Evolutionary conservation across 2,797 vertebrate species (phyloP).

Genomic region (Kryptolebias ocellatus): DNA sequence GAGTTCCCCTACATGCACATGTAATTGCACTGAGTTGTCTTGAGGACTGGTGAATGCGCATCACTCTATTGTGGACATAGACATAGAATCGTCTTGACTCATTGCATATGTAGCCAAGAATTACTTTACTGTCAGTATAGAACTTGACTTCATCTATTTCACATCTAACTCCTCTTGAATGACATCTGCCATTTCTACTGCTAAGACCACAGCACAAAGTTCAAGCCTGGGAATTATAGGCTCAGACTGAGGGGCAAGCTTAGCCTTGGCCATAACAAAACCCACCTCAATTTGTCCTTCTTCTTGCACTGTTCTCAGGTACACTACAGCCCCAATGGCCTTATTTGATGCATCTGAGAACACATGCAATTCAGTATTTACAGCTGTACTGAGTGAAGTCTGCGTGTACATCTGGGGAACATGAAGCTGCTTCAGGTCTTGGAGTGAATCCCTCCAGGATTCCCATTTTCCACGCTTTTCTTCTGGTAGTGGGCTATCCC

Average conservation of each 20-base stretch:
- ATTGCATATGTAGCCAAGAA: neutral
- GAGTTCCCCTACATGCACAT: neutral
- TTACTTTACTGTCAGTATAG: conserved; percentile 2
- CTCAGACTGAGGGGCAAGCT: neutral
- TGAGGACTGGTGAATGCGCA: neutral
- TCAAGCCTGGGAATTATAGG: conserved; percentile 3
- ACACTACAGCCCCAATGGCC: neutral
- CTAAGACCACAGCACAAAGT: neutral
- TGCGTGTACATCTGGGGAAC: neutral
- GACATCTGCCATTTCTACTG: neutral
- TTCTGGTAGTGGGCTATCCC: neutral
- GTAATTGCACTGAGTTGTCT: neutral
- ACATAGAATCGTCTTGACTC: neutral
- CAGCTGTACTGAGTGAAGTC: neutral
- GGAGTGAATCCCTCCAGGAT: neutral
- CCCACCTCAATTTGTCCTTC: neutral
- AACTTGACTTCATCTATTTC: neutral
- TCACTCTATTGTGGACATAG: neutral
- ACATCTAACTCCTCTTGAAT: neutral
- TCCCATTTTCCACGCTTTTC: neutral
- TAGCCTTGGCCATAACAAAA: neutral
- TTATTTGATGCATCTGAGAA: neutral
- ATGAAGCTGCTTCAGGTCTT: neutral
- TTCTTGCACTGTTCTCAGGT: neutral
- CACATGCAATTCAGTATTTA: neutral